Base-by-base conservation (phyloP, 2,888 invertebrate genomes). In the Zonitis immaculata region DNA sequence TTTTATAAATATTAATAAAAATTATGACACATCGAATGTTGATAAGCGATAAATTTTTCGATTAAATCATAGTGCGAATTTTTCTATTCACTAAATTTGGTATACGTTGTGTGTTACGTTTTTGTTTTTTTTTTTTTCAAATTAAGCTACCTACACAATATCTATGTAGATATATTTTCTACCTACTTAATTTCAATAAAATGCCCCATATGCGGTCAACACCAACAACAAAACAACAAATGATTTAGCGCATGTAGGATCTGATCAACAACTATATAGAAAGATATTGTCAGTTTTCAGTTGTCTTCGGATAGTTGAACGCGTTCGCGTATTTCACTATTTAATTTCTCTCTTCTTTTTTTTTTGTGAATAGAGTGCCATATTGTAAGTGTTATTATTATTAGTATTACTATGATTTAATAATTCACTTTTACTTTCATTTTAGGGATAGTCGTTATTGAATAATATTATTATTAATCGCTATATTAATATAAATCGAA, bases 281-380 rank as follows among this genome's bases (percentile, higher is more conserved):
- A 35, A 35, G 9, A 35, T 14, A 35, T 35, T 35, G 35, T 35
- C 59, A 62, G 53, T 62, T 66, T 65, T 68, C 67, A 71, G 72
- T 72, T 69, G 68, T 67, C 63, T 67, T 65, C 57, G 63, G 69
- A 61, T 66, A 56, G 66, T 63, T 59, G 66, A 63, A 57, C 57
- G 66, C 58, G 60, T 59, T 64, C 64, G 64, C 61, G 63, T 59
- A 51, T 55, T 54, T n/a, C n/a, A n/a, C n/a, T n/a, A n/a, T n/a
- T n/a, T n/a, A n/a, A n/a, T n/a, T n/a, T n/a, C n/a, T n/a, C n/a
- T n/a, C n/a, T n/a, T n/a, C n/a, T n/a, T n/a, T n/a, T n/a, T n/a
- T n/a, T n/a, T n/a, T n/a, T n/a, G n/a, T n/a, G n/a, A 7, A 1
- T 43, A 22, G 22, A n/a, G 44, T 26, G 11, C 12, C 26, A 26